Evolutionary conservation across 2,113 vertebrate species (phyloP), one percentile per base, ranked within the genome.

Genomic region (Ctenodactylus gundi): DNA sequence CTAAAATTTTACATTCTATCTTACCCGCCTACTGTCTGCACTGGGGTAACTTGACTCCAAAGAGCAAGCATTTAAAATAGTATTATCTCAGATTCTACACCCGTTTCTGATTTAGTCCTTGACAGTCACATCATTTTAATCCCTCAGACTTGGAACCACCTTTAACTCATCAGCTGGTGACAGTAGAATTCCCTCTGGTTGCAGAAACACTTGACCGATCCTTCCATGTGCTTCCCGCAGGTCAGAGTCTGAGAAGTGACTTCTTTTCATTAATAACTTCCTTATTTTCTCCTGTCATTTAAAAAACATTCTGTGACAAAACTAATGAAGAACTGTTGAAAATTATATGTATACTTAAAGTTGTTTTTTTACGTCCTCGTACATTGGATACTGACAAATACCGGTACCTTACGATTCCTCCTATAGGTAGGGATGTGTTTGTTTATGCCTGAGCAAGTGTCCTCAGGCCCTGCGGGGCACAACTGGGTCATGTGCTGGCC

Each of bases 261-360:
- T 90, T 89, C 29, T 34, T 95, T 88, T 89, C 64, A 57, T 86
- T 72, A 77, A 73, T 57, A 84, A 72, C 64, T 89, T 75, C 64
- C 20, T 77, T 80, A 81, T 58, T 90, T 72, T 90, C 31, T 27
- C 27, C 68, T 72, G 34, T 87, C 70, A 55, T 65, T 82, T 95
- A 78, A 86, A 25, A 92, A 94, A 73, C 18, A 36, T 72, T 36
- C 12, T 14, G 1, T 90, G 85, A 67, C 80, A 86, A 72, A 77
- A 60, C 62, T 88, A 53, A 44, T 65, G 46, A 94, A n/a, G 70
- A 90, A 84, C 46, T 62, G 11, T 82, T 85, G 31, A 89, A 86
- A 77, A 83, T 72, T 46, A 77, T 77, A 65, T 65, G 80, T 29
- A 76, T 91, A 64, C 39, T 93, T 85, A 80, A 90, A 94, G 85